Evolutionary conservation across 2,113 vertebrate genomes (phyloP), one percentile per base, ranked within the genome.

Genomic region (Spizaetus ornatus): DNA sequence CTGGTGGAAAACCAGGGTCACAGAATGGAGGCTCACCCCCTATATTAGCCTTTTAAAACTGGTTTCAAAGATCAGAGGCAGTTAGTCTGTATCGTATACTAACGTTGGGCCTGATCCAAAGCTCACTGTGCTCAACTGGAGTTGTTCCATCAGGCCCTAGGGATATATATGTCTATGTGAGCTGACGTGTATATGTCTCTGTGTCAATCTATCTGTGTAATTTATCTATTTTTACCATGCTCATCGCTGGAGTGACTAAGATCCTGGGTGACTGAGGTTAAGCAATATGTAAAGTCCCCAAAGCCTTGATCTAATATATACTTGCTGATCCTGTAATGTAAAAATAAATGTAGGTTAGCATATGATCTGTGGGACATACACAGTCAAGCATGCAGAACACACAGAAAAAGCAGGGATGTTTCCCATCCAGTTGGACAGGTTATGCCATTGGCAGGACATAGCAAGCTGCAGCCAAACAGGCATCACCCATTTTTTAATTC

Each of bases 381-480:
- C 10, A 72, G 67, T 82, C 92, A 93, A 95, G 80, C 93, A 67
- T 79, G 66, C 76, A 97, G 97, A 97, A 95, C 96, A 95, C 92
- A 93, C 80, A 97, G 84, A 82, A 83, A 94, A 94, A 96, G 63
- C 36, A 80, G 89, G 65, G 61, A 80, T 89, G 92, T 94, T 97
- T 97, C 95, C 95, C 95, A 96, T 97, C 93, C 88, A 89, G 78
- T 89, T 98, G 95, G 96, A 96, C 96, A 96, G 65, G 89, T 82
- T 92, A 59, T 89, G 66, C 83, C 94, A 94, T 97, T 98, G 97
- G 93, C 95, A 96, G 96, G 95, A 93, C 95, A 90, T 36, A 84
- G 88, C 65, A 95, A 95, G 42, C n/a, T 69, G 31, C 94, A 97
- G 97, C 97, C 98, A 98, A 97, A 96, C 87, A 97, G 95, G 93